Conservation (phyloP, 2,113 vertebrate species). For the Sakesphorus luctuosus region DNA sequence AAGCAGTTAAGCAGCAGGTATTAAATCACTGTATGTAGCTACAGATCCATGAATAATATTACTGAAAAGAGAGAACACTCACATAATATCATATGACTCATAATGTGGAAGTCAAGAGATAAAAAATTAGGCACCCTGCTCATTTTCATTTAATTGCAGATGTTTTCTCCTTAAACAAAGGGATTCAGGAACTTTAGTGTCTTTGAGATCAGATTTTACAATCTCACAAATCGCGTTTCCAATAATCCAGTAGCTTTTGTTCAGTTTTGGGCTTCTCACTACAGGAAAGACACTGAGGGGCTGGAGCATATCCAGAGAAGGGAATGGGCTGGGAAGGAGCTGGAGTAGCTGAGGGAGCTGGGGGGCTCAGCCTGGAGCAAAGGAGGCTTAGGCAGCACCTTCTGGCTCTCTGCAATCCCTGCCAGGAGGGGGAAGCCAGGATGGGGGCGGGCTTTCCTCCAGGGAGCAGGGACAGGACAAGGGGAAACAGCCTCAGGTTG, state of each 20-base stretch:
- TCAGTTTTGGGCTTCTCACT: background rate
- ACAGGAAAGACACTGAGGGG: fast-evolving
- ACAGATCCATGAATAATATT: background rate
- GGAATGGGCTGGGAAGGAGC: fast-evolving
- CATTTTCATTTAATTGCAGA: background rate
- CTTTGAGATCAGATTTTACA: background rate
- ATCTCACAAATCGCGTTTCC: background rate
- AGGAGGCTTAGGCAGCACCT: background rate
- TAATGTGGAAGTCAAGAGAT: background rate
- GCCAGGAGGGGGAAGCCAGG: background rate
- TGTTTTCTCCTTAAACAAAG: background rate
- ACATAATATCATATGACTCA: background rate
- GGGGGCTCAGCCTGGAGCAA: background rate
- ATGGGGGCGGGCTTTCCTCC: background rate
- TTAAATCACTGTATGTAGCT: background rate
- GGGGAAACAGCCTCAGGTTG: background rate
- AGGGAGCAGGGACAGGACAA: background rate
- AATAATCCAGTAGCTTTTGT: background rate
- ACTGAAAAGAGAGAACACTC: background rate
- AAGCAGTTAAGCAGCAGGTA: background rate
- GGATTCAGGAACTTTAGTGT: background rate
- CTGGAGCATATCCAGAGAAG: fast-evolving
- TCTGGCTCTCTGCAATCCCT: background rate
- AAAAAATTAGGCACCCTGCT: background rate
- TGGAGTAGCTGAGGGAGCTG: background rate